Conservation (phyloP, 1,140 invertebrate species). For the Monochamus saltuarius region DNA sequence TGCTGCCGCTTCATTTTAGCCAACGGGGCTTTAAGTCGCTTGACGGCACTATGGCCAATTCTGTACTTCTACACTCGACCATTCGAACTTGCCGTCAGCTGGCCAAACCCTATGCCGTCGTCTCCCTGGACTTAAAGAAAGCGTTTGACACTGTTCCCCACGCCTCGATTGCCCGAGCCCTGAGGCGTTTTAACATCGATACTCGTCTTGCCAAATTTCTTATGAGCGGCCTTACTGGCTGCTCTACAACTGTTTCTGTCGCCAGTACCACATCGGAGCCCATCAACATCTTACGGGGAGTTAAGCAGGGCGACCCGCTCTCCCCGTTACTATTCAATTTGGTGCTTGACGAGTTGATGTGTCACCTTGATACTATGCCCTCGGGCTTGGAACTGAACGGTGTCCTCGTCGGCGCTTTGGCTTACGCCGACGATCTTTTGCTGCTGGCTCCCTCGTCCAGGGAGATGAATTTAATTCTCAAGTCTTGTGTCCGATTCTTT, state of each 20-base stretch:
- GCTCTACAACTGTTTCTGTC: not conserved
- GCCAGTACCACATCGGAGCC: not conserved
- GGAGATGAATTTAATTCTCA: conserved; percentile 23
- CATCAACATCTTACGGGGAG: conserved; percentile 27
- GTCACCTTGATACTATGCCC: not conserved
- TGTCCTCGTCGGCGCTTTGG: conserved; percentile 32
- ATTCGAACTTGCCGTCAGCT: not conserved
- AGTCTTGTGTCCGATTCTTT: conserved; percentile 9
- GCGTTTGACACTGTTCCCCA: conserved; percentile 19
- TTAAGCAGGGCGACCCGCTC: conserved; percentile 45
- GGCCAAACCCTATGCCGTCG: not conserved
- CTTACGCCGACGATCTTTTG: conserved; percentile 51
- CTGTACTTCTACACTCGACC: not conserved
- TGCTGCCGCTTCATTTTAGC: too few relatives aligned
- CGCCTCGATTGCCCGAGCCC: not conserved
- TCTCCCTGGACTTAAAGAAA: conserved; percentile 11
- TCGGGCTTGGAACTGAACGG: conserved; percentile 14
- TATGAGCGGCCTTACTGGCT: conserved; percentile 3
- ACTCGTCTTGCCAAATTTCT: not conserved
- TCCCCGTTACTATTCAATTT: conserved; percentile 42
- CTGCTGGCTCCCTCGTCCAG: conserved; percentile 35
- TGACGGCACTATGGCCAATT: conserved; percentile 3
- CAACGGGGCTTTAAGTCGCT: too few relatives aligned
- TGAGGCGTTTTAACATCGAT: not conserved
- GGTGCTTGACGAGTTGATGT: conserved; percentile 46